phyloP scores from a whole-genome alignment of 23 tunicate genomes.

The Phallusia fumigata region DNA sequence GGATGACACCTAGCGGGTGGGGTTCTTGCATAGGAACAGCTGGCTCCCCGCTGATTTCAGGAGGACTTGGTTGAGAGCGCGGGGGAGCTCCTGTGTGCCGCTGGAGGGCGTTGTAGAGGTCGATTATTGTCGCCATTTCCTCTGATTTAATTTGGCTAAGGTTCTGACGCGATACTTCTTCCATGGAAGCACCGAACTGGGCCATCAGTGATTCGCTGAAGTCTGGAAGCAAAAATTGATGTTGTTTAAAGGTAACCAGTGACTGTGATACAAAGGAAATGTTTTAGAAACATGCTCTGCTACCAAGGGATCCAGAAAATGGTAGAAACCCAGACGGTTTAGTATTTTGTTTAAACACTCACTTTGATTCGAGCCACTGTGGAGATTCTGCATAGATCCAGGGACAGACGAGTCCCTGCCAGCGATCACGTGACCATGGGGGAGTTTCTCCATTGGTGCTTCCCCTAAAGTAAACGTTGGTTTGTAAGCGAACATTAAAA shows the following conservation, averaged over 20 bases:
- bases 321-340: neutral
- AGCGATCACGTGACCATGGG: neutral
- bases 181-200: neutral
- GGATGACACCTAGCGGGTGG: slow-evolving; percentile 22
- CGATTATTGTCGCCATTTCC: slow-evolving; percentile 39
- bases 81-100: slow-evolving; percentile 13
- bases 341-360: neutral
- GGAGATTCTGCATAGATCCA: neutral
- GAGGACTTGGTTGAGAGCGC: slow-evolving; percentile 15
- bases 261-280: no score
- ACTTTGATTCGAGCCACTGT: neutral
- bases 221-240: neutral
- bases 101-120: slow-evolving; percentile 48
- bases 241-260: no score
- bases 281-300: neutral
- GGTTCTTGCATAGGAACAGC: neutral
- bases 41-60: neutral
- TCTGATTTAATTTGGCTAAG: slow-evolving; percentile 1
- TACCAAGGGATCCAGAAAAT: neutral
- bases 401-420: neutral
- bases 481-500: neutral
- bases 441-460: neutral
- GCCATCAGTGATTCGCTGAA: neutral
- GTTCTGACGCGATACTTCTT: neutral
- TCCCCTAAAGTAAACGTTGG: neutral